Evolutionary conservation across 1,140 invertebrate genomes (phyloP), one percentile per base, ranked within the genome.

Genomic region (Calliphora vicina): DNA sequence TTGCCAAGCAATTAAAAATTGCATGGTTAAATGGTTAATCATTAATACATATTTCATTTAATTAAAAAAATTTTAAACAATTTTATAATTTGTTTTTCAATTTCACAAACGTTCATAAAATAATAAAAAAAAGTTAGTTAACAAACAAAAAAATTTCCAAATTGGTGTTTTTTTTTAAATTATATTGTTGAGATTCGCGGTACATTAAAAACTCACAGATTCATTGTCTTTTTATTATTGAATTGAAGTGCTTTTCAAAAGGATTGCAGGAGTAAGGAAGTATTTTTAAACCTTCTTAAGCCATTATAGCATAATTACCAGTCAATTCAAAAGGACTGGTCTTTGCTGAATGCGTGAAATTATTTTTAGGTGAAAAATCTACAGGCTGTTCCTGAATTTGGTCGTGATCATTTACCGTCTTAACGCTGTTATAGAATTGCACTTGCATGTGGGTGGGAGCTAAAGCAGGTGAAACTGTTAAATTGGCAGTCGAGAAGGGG

Each of bases 321-420:
- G 89, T 89, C 82, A 90, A 84, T 81, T 90, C 89, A 23, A 90
- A 90, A 42, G 89, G 89, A 85, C 89, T 90, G 72, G 89, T 90
- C 78, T 90, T 90, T 20, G 85, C 86, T 84, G 88, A 89, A 85
- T 90, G 89, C 78, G 89, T 87, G 25, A 90, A 90, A 82, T 89
- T 90, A 82, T 90, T 90, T 61, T 90, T 90, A 6, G 91, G 87
- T 74, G 92, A 92, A 81, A 92, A 92, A 84, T 92, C 92, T 15
- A 92, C 90, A 0, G 92, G 92, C 82, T 92, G 91, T n/a, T 92
- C 92, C 85, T 92, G 91, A n/a, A 73, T 42, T 42, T 72, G 43
- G n/a, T 83, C 42, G 29, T 74, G 26, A 23, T 67, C 61, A 23
- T 67, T 67, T 42, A 20, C n/a, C 73, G 74, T 9, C 35, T 42